Conservation (phyloP, 2,113 vertebrate species). For the Calypte anna region DNA sequence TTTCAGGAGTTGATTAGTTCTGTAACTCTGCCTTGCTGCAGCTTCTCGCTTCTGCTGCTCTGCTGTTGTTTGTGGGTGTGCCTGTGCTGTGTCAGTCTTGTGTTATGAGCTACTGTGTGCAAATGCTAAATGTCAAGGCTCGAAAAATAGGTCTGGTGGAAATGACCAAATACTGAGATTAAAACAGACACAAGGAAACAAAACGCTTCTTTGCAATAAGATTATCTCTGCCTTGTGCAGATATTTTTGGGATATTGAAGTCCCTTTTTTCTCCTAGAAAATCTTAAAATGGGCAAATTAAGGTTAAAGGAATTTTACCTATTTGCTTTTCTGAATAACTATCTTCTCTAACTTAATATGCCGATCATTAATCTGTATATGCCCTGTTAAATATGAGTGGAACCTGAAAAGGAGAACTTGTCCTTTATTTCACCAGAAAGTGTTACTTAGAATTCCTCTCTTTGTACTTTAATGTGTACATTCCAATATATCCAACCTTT, state of each 20-base stretch:
- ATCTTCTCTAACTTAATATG: not conserved
- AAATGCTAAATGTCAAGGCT: not conserved
- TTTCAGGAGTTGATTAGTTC: not conserved
- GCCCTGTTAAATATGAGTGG: not conserved
- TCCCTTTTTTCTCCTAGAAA: not conserved
- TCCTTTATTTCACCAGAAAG: not conserved
- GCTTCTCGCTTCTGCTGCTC: constrained; percentile 45
- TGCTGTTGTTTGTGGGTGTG: not conserved
- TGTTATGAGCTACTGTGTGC: not conserved
- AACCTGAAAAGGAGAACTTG: not conserved
- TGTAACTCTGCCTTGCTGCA: not conserved
- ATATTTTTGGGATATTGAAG: not conserved
- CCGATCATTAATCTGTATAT: not conserved
- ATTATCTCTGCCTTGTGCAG: not conserved
- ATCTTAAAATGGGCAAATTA: not conserved
- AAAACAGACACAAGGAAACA: not conserved
- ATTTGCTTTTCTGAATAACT: not conserved
- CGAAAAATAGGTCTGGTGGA: not conserved
- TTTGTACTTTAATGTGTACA: not conserved
- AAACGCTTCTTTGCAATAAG: not conserved
- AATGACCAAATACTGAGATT: not conserved
- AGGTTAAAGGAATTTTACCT: not conserved
- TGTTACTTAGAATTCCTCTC: not conserved
- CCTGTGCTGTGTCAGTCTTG: not conserved
- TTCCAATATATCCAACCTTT: not conserved